Base-by-base conservation (phyloP, 2,888 invertebrate genomes). In the Drosophila helvetica region DNA sequence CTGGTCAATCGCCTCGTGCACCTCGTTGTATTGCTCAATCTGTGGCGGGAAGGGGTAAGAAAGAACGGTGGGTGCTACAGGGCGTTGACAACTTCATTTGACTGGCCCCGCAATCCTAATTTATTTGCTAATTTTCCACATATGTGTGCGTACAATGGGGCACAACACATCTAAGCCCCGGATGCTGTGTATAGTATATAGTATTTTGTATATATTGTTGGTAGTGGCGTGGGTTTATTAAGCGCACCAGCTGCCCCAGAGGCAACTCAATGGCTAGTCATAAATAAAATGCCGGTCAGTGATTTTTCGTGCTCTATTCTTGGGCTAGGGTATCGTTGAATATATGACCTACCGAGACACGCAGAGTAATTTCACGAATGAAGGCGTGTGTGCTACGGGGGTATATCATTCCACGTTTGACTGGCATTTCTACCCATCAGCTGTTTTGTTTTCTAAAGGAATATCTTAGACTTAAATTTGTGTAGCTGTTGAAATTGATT, bases 11-110 rank as follows among this genome's bases (percentile, higher is more conserved):
- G 78, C 79, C 45, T 91, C 91, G 63, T 91, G 90, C 19, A 91
- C 64, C 43, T 90, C 90, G 59, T 86, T 88, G 68, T 91, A 92
- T 61, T 84, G 89, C 64, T 92, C 92, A 78, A 92, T 91, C 92
- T 92, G 8, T 27, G 8, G 27, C 4, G 1, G 2, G 19, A 2
- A 25, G 25, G 74, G 17, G 12, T 1, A 53, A 5, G 17, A 27
- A 12, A 54, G 22, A 30, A 30, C 30, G 30, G 10, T 30, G 33
- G 33, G 0, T 43, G 48, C 19, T 17, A 59, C 25, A 51, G 60
- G 63, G 61, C 62, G 68, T 73, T 83, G 79, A 86, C 80, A 83
- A 80, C 74, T 84, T 80, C 63, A 73, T 79, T 83, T 67, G 74
- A 66, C 65, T 51, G 55, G 47, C 17, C 74, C 12, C 5, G n/a